Evolutionary conservation across 2,888 invertebrate genomes (phyloP).

Genomic region (Torymus aiolomorphi): DNA sequence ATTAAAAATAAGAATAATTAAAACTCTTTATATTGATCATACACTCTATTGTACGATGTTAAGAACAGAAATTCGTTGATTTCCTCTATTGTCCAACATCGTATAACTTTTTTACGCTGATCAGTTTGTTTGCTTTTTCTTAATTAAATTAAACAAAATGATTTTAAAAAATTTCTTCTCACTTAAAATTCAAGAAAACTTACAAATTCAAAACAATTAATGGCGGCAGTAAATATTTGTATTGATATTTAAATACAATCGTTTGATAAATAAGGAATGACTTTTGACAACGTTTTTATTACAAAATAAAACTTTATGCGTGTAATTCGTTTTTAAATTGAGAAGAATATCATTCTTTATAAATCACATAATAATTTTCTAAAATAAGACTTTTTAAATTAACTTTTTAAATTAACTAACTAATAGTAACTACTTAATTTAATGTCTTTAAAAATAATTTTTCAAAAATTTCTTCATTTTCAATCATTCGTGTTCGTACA

Average conservation of each 20-base stretch:
- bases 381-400: conserved; percentile 34
- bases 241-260: conserved; percentile 45
- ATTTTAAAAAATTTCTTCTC: conserved; percentile 34
- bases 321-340: conserved; percentile 13
- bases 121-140: not conserved
- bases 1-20: not conserved
- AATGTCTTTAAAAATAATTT: conserved; percentile 12
- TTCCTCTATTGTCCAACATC: conserved; percentile 14
- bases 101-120: conserved; percentile 16
- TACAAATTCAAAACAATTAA: conserved; percentile 15
- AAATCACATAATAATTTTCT: conserved; percentile 41
- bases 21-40: no score
- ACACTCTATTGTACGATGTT: not conserved
- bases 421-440: conserved; percentile 33
- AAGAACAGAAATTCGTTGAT: conserved; percentile 25
- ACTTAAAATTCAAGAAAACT: conserved; percentile 15
- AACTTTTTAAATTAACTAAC: conserved; percentile 40
- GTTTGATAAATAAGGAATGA: conserved; percentile 43
- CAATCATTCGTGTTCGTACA: conserved; percentile 9
- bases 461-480: conserved; percentile 24
- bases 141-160: conserved; percentile 22
- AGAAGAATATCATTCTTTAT: conserved; percentile 33
- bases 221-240: conserved; percentile 6
- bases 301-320: conserved; percentile 39
- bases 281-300: conserved; percentile 41